A percentile compares a stretch with the other conserved stretches of the same genome.
Conservation (phyloP, 1,140 invertebrate species). For the Dolichoris vasculosae region DNA sequence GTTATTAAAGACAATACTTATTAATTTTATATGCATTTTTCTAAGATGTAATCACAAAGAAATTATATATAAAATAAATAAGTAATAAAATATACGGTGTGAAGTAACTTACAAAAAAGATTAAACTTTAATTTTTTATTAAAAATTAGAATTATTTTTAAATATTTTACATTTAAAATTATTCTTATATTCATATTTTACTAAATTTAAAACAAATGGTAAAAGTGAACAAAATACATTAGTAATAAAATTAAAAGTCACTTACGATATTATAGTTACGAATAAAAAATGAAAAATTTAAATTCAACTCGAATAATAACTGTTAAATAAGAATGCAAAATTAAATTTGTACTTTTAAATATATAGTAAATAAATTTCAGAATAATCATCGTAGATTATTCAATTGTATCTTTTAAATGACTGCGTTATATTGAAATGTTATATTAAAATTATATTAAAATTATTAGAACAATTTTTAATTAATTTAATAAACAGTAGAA, state of each 20-base stretch:
- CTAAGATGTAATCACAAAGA: no score
- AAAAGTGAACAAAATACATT: slow-evolving; percentile 11
- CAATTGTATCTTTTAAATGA: neutral
- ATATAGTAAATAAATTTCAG: neutral
- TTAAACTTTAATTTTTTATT: no score
- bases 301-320: neutral
- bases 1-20: no score
- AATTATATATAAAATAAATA: no score
- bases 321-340: neutral
- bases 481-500: neutral
- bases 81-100: no score
- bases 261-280: neutral
- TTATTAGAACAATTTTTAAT: neutral
- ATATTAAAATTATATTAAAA: neutral
- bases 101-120: no score
- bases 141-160: no score
- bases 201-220: neutral
- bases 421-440: neutral
- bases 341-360: neutral
- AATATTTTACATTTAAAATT: no score
- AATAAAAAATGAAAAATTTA: neutral
- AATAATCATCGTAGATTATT: neutral
- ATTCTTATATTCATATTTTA: neutral
- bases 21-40: no score
- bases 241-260: slow-evolving; percentile 13